Evolutionary conservation across 2,113 vertebrate species (phyloP).

Genomic region (Siniperca knerii): DNA sequence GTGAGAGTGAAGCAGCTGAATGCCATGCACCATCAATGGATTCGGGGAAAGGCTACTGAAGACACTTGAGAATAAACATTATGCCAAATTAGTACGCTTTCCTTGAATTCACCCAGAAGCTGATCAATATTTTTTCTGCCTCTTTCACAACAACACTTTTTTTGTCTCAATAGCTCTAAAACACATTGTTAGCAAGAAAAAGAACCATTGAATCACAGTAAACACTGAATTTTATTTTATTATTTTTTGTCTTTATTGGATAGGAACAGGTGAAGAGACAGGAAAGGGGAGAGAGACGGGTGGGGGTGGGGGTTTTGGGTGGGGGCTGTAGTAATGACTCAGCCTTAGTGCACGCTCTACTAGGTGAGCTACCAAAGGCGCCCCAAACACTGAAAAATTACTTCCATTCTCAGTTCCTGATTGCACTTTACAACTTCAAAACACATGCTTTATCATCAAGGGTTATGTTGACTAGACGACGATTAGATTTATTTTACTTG

Average conservation of each 20-base stretch:
- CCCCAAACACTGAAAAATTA: neutral
- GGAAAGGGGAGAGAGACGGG: too few species aligned
- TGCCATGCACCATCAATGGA: neutral
- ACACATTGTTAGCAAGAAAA: neutral
- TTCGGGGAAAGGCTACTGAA: neutral
- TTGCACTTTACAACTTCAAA: constrained; percentile 34
- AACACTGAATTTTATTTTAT: neutral
- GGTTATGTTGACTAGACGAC: neutral
- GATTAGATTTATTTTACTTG: neutral
- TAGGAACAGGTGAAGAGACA: too few species aligned
- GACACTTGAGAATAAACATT: constrained; percentile 11
- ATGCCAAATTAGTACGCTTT: constrained; percentile 20
- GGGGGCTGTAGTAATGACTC: too few species aligned
- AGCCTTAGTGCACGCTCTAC: too few species aligned
- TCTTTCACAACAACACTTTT: neutral
- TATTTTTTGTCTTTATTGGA: too few species aligned
- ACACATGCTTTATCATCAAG: neutral
- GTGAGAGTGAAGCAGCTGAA: neutral
- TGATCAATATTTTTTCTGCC: constrained; percentile 9
- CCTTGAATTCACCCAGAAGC: constrained; percentile 20
- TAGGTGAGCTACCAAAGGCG: too few species aligned
- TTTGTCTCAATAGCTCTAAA: neutral
- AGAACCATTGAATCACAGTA: neutral
- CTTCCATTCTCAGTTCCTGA: neutral
- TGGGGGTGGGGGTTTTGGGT: too few species aligned